Evolutionary conservation across 2,797 vertebrate genomes (phyloP).

Genomic region (Ctenopoma kingsleyae): DNA sequence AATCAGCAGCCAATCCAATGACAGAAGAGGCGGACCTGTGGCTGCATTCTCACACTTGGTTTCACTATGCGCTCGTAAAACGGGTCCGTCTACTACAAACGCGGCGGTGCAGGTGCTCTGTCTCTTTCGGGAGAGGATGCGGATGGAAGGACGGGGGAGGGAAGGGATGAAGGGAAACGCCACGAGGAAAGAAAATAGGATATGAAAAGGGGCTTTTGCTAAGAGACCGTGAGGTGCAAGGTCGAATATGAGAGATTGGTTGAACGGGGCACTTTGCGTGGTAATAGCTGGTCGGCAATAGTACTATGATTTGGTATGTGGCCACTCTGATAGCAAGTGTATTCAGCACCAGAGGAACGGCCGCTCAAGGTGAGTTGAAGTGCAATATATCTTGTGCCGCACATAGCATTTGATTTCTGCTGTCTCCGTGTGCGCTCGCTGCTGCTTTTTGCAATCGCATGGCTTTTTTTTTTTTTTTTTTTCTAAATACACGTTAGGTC

Average conservation of each 20-base stretch:
- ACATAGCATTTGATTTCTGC: constrained; percentile 54
- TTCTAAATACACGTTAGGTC: constrained; percentile 27
- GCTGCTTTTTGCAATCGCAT: constrained; percentile 44
- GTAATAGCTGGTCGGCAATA: constrained; percentile 88
- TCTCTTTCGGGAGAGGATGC: constrained; percentile 86
- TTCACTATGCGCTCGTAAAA: constrained; percentile 88
- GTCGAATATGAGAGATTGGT: constrained; percentile 82
- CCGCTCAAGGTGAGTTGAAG: constrained; percentile 98
- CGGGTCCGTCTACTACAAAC: constrained; percentile 86
- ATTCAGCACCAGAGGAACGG: constrained; percentile 94
- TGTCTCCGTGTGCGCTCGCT: constrained; percentile 50
- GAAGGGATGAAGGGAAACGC: constrained; percentile 87
- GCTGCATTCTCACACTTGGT: constrained; percentile 89
- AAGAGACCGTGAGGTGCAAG: constrained; percentile 82
- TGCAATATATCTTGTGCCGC: constrained; percentile 79
- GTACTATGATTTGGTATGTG: constrained; percentile 99
- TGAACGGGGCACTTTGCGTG: constrained; percentile 87
- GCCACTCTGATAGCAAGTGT: constrained; percentile 99
- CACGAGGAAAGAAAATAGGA: constrained; percentile 82
- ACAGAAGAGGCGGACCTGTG: constrained; percentile 81
- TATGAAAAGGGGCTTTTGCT: constrained; percentile 82
- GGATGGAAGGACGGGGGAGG: constrained; percentile 87
- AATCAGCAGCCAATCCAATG: constrained; percentile 73
- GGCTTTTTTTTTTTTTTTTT: constrained; percentile 7
- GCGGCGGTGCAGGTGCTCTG: constrained; percentile 90